Base-by-base conservation (phyloP, 2,113 vertebrate species). In the Glaucomys volans region DNA sequence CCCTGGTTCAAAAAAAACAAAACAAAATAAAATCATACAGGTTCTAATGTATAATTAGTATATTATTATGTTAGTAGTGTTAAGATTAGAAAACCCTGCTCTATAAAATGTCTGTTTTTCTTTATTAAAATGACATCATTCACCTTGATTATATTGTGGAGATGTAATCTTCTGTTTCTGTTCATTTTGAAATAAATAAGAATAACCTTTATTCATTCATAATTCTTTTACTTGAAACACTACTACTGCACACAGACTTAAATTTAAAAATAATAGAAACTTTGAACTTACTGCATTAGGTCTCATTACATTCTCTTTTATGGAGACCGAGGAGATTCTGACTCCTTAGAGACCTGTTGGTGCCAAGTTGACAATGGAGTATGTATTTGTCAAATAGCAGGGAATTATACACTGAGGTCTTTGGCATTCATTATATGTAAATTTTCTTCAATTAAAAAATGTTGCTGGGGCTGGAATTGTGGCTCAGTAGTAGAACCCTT, bases 141-240 rank as follows among this genome's bases (percentile, higher is more conserved):
- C 44, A 74, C 57, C 22, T 87, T 8, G 40, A 47, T 3, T 87
- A 37, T 95, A 76, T 96, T 86, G 64, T 37, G 32, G 89, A 88
- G 50, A 54, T 87, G 14, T 42, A 44, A 2, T 76, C 37, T 64
- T 95, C 76, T 52, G 32, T 76, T 72, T 74, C 12, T 40, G 2
- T 90, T 66, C 12, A 67, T 90, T 76, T 71, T 76, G 37, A 50
- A 88, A 52, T 11, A 22, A 71, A 66, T 62, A 83, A 76, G 42
- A 40, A 72, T 75, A 81, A 54, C 37, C 14, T 84, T 81, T 82
- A 57, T 95, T 87, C 24, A 40, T 64, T 88, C 35, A 50, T 5
- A 42, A 2, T 94, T 79, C 26, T 88, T 91, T 87, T 47, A 47
- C 14, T 93, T 92, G 50, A 93, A 62, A 44, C 10, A 64, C 26